A percentile compares a stretch with the other conserved stretches of the same genome.
These are phyloP conservation scores for Silurus asotus DNA, from an alignment of 2,113 vertebrate species.

Conservation along the genomic window DNA sequence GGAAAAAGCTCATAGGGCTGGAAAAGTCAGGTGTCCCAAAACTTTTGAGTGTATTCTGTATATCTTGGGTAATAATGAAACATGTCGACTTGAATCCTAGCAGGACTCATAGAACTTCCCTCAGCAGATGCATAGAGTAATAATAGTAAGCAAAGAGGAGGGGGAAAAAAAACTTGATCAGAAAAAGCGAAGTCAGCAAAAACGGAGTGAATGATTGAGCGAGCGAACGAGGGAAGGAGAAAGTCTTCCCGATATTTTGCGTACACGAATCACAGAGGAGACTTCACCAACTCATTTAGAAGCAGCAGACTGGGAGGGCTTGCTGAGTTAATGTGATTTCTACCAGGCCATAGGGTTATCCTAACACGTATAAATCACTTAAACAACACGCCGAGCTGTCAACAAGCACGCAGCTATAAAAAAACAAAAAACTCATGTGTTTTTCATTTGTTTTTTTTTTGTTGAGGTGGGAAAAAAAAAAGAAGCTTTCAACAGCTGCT, in stretches of 20 bases:
- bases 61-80: constrained; percentile 36
- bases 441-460: constrained; percentile 31
- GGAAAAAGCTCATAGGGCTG: no score
- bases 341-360: constrained; percentile 32
- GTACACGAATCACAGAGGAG: constrained; percentile 6
- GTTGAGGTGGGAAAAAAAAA: constrained; percentile 20
- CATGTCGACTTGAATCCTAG: background rate
- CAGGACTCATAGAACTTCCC: background rate
- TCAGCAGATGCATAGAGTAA: background rate
- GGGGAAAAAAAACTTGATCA: background rate
- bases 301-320: constrained; percentile 19
- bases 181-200: background rate
- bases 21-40: no score
- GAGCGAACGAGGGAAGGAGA: constrained; percentile 1
- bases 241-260: constrained; percentile 14
- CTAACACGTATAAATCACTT: constrained; percentile 31
- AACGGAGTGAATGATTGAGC: constrained; percentile 22
- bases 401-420: background rate
- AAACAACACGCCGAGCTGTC: constrained; percentile 21
- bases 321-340: constrained; percentile 35
- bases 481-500: constrained; percentile 44
- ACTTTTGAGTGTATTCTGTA: background rate
- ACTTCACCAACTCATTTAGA: constrained; percentile 15
- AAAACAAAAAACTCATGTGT: constrained; percentile 14
- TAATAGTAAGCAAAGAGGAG: background rate